phyloP scores from a whole-genome alignment of 2,888 invertebrate genomes.

The Polydrusus cervinus region DNA sequence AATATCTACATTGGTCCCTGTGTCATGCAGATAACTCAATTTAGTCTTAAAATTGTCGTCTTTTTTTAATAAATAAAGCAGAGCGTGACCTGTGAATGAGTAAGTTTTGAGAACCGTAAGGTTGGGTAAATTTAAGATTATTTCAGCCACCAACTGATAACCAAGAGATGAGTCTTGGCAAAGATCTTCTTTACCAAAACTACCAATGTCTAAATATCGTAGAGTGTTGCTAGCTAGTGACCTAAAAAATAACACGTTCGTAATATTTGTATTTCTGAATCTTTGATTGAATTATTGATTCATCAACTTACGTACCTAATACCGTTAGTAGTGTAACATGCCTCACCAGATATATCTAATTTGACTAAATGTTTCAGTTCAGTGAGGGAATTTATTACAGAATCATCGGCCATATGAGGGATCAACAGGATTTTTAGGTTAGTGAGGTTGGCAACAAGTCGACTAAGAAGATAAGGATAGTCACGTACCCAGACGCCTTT shows the following conservation, averaged over 20 bases:
- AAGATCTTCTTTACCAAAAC: conserved; percentile 81
- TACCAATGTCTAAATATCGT: conserved; percentile 79
- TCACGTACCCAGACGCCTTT: conserved; percentile 85
- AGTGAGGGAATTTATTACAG: conserved; percentile 76
- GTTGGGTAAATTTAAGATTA: conserved; percentile 78
- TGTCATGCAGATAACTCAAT: conserved; percentile 80
- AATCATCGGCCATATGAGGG: conserved; percentile 82
- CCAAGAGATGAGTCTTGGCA: conserved; percentile 71
- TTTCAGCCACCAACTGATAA: conserved; percentile 75
- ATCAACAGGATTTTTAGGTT: conserved; percentile 78
- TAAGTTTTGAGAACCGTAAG: conserved; percentile 79
- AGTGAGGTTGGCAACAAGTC: conserved; percentile 76
- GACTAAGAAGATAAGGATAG: conserved; percentile 77
- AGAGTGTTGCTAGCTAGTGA: conserved; percentile 31
- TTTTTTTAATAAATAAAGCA: conserved; percentile 75
- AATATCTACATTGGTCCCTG: conserved; percentile 75
- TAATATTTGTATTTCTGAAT: too few relatives aligned
- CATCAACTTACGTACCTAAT: conserved; percentile 69
- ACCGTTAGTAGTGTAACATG: conserved; percentile 79
- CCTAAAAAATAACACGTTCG: conserved; percentile 14
- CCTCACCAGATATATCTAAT: conserved; percentile 82
- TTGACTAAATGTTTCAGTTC: conserved; percentile 75
- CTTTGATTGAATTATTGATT: too few relatives aligned
- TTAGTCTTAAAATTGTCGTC: conserved; percentile 77
- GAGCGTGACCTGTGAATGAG: conserved; percentile 79